Conservation (phyloP, 1,140 invertebrate species). For the Magallana gigas region DNA sequence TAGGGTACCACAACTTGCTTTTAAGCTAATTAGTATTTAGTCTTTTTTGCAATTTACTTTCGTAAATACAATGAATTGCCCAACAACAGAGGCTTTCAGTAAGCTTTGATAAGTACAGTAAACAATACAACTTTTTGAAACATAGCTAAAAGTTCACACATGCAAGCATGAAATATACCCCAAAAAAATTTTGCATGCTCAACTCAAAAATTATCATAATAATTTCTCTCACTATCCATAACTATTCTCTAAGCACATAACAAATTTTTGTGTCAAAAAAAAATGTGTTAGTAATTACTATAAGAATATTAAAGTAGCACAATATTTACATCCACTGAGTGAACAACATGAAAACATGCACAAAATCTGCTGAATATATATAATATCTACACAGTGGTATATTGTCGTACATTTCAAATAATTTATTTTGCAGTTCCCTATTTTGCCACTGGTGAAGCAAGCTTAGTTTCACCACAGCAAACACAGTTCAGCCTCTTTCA, state of each 20-base stretch:
- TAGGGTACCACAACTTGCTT: too few species aligned
- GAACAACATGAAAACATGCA: constrained; percentile 9
- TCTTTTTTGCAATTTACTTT: too few species aligned
- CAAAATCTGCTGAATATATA: not conserved
- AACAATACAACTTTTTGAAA: too few species aligned
- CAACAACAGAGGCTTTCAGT: too few species aligned
- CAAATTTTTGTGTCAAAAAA: constrained; percentile 5
- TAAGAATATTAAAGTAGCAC: not conserved
- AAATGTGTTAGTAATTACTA: constrained; percentile 4
- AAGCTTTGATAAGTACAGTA: too few species aligned
- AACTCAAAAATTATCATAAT: too few species aligned
- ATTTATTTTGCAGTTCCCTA: constrained; percentile 15
- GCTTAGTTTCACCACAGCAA: not conserved
- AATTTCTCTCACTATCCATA: not conserved
- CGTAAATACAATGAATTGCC: too few species aligned
- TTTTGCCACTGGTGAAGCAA: not conserved
- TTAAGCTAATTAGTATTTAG: too few species aligned
- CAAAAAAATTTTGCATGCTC: not conserved
- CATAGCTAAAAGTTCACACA: too few species aligned
- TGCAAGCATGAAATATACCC: too few species aligned
- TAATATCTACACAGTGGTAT: not conserved
- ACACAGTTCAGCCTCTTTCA: not conserved
- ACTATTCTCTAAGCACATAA: constrained; percentile 1
- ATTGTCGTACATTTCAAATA: not conserved
- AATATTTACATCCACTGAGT: not conserved